Evolutionary conservation across 2,113 vertebrate genomes (phyloP).

Genomic region (Muntiacus muntjak): DNA sequence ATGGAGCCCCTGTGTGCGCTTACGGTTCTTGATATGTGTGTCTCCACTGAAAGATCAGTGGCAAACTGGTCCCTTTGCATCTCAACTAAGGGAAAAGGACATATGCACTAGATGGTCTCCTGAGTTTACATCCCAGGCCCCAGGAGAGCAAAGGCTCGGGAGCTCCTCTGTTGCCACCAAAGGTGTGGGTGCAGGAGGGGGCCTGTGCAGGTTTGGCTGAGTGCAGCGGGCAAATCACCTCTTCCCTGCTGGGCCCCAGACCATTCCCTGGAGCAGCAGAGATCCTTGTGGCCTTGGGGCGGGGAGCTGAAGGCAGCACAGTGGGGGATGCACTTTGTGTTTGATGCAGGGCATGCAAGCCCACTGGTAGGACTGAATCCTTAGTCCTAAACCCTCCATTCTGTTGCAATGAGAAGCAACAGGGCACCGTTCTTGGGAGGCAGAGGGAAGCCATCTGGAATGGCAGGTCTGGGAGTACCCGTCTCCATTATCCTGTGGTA

Average conservation of each 20-base stretch:
- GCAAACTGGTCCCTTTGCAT: conserved; percentile 54
- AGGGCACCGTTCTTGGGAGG: background rate
- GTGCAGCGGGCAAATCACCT: background rate
- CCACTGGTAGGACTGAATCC: background rate
- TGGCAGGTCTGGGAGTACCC: background rate
- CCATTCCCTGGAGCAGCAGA: background rate
- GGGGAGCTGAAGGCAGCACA: background rate
- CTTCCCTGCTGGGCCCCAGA: background rate
- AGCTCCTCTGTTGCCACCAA: background rate
- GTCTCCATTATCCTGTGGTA: background rate
- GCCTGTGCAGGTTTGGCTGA: background rate
- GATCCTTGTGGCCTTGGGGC: background rate
- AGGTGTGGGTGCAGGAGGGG: background rate
- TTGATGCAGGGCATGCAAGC: background rate
- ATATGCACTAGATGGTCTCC: background rate
- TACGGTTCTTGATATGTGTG: conserved; percentile 29
- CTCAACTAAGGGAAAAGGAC: conserved; percentile 16
- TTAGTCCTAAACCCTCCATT: background rate
- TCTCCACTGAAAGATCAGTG: conserved; percentile 43
- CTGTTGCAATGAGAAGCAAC: background rate
- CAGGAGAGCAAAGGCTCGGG: background rate
- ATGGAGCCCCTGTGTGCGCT: background rate
- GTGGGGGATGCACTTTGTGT: background rate
- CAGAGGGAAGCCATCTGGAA: background rate
- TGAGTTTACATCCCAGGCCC: background rate